Evolutionary conservation across 2,888 invertebrate genomes (phyloP).

Genomic region (Cosmopolites sordidus): DNA sequence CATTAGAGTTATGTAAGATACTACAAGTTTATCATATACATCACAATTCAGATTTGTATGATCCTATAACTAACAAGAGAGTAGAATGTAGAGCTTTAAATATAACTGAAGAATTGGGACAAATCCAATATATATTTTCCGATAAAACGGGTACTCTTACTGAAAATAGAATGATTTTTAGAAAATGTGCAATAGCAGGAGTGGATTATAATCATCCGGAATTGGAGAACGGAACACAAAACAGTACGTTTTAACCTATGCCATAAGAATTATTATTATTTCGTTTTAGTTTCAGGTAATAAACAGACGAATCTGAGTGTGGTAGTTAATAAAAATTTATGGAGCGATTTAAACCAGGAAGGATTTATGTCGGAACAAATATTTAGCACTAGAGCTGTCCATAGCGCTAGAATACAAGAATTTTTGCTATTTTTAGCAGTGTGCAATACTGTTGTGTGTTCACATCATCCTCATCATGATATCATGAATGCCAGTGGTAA

Average conservation of each 20-base stretch:
- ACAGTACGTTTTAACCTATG: slow-evolving; percentile 34
- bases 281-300: slow-evolving; percentile 18
- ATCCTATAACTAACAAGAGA: slow-evolving; percentile 73
- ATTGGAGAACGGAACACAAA: slow-evolving; percentile 58
- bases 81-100: slow-evolving; percentile 91
- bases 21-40: slow-evolving; percentile 94
- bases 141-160: slow-evolving; percentile 98
- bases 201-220: slow-evolving; percentile 84
- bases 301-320: slow-evolving; percentile 43
- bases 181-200: slow-evolving; percentile 83
- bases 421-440: slow-evolving; percentile 88
- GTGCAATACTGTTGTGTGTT: slow-evolving; percentile 96
- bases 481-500: slow-evolving; percentile 66
- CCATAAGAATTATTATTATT: no score
- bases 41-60: slow-evolving; percentile 83
- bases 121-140: slow-evolving; percentile 90
- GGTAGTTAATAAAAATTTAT: slow-evolving; percentile 53
- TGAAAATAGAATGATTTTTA: slow-evolving; percentile 96
- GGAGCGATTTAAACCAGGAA: slow-evolving; percentile 50
- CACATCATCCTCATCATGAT: slow-evolving; percentile 74
- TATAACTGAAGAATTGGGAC: slow-evolving; percentile 96
- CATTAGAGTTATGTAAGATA: slow-evolving; percentile 93
- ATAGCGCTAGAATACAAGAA: slow-evolving; percentile 75
- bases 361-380: slow-evolving; percentile 38
- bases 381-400: slow-evolving; percentile 43